Evolutionary conservation across 2,113 vertebrate genomes (phyloP), one percentile per base, ranked within the genome.

Genomic region (Diadophis punctatus): DNA sequence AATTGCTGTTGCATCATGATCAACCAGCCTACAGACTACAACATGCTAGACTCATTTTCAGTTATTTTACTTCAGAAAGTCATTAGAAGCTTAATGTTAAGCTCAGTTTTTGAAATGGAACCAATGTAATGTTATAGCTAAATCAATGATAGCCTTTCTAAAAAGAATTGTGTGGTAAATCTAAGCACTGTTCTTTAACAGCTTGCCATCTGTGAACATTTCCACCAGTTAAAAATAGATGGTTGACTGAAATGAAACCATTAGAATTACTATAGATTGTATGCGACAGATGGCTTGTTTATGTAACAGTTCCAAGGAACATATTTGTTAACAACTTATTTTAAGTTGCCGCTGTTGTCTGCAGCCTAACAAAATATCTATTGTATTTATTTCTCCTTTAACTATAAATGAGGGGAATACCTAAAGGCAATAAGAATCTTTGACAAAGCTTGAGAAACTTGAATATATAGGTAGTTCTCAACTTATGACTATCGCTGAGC

Each of bases 221-320:
- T 89, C 92, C 51, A 43, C 27, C 18, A 87, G 56, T 94, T 94
- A 91, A 90, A 93, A 94, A 87, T 91, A 86, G 93, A 48, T 51
- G 53, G 88, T 89, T 93, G 92, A 89, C 80, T 58, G 11, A 93
- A 94, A 95, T 74, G 43, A 91, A 55, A 80, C 25, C 92, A 34
- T 93, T 85, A 74, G 93, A 89, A 91, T 87, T 63, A 89, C 27
- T 93, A 94, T 39, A 84, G 52, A 55, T 86, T 60, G 46, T 20
- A 92, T 2, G 91, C 94, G 92, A 85, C 22, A 95, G 63, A 92
- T 93, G 90, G 51, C 23, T 80, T 93, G 55, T 58, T 88, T 6
- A 93, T 48, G 52, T 18, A 90, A 90, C 88, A 86, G 92, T 90
- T 92, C 88, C 48, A 14, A 55, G 46, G 43, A 92, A 85, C 74